Conservation (phyloP, 2,888 invertebrate species). For the Poecilobothrus nobilitatus region DNA sequence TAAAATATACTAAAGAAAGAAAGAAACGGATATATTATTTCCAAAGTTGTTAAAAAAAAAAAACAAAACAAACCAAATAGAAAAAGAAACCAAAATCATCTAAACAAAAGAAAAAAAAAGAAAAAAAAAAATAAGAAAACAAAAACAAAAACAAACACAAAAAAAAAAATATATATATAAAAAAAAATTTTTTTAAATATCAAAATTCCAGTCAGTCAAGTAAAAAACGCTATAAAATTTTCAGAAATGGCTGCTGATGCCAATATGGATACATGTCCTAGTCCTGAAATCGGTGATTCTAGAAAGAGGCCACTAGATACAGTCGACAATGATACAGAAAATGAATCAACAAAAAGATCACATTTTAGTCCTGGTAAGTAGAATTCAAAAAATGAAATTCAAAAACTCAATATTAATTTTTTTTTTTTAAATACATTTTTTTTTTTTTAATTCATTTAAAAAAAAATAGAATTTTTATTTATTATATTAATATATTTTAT, state of each 20-base stretch:
- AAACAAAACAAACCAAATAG: background rate
- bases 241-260: conserved; percentile 76
- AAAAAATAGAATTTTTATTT: background rate
- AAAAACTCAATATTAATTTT: background rate
- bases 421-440: background rate
- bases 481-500: background rate
- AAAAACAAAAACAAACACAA: background rate
- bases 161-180: background rate
- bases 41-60: background rate
- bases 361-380: conserved; percentile 82
- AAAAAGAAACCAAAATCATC: background rate
- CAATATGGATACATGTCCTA: conserved; percentile 89
- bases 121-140: background rate
- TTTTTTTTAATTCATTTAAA: background rate
- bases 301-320: conserved; percentile 79
- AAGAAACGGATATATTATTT: background rate
- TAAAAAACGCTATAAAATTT: conserved; percentile 3
- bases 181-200: background rate
- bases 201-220: conserved; percentile 4
- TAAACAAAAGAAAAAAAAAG: background rate
- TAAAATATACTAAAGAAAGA: no score
- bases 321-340: conserved; percentile 62
- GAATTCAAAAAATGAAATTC: conserved; percentile 10
- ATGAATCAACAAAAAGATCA: conserved; percentile 81
- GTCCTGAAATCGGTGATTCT: conserved; percentile 81